Conservation (phyloP, 2,888 invertebrate species). For the Rhagonycha fulva region DNA sequence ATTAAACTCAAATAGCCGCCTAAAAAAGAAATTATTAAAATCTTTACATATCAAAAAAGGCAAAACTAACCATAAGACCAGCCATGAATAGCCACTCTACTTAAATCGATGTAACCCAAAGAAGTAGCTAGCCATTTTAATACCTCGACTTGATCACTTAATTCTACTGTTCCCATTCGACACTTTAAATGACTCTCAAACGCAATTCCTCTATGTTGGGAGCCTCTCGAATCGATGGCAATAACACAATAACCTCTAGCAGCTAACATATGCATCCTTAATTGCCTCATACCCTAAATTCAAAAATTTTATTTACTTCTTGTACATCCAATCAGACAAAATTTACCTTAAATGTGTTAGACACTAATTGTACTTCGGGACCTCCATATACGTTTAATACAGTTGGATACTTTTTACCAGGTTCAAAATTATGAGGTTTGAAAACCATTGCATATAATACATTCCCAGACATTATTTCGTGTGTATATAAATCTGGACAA, state of each 20-base stretch:
- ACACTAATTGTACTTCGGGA: constrained; percentile 96
- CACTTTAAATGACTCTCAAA: constrained; percentile 92
- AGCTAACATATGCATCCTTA: constrained; percentile 93
- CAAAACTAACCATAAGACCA: constrained; percentile 89
- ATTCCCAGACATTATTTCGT: constrained; percentile 70
- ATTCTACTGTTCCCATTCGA: constrained; percentile 91
- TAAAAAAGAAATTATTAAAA: constrained; percentile 43
- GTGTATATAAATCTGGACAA: constrained; percentile 74
- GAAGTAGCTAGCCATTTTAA: constrained; percentile 83
- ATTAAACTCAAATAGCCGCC: constrained; percentile 94
- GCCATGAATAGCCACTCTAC: constrained; percentile 92
- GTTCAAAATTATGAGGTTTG: constrained; percentile 74
- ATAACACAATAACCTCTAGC: constrained; percentile 96
- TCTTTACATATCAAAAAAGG: background rate
- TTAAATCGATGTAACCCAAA: constrained; percentile 88
- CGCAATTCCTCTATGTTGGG: constrained; percentile 86
- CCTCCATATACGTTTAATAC: constrained; percentile 97
- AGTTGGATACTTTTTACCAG: constrained; percentile 80
- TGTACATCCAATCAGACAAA: background rate
- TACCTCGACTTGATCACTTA: constrained; percentile 92
- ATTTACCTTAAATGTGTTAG: constrained; percentile 88
- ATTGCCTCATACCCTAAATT: constrained; percentile 80
- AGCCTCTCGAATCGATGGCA: constrained; percentile 93
- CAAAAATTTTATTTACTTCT: background rate
- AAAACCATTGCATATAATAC: constrained; percentile 87